These are phyloP conservation scores for Fringilla coelebs DNA, from an alignment of 2,797 vertebrate genomes.

Conservation along the genomic window DNA sequence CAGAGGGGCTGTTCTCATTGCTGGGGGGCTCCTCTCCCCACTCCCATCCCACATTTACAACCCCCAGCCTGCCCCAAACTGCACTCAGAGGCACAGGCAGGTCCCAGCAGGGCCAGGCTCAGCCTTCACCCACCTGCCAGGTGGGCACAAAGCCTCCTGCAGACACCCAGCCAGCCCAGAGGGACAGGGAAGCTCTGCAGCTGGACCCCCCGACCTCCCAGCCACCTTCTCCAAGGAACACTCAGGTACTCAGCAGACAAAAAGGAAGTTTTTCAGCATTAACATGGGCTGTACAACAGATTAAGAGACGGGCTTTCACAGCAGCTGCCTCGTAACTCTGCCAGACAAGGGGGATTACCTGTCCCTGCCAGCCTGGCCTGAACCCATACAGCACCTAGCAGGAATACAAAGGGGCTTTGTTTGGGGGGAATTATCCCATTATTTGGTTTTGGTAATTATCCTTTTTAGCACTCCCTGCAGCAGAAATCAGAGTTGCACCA, in stretches of 20 bases:
- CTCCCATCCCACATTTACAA: rapidly evolving
- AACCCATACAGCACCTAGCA: not conserved
- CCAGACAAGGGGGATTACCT: not conserved
- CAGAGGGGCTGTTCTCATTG: not conserved
- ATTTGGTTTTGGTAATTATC: not conserved
- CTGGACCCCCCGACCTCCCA: not conserved
- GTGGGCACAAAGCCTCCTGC: not conserved
- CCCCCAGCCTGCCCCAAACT: not conserved
- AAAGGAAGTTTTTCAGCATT: not conserved
- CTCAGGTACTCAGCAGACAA: not conserved
- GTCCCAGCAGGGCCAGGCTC: not conserved
- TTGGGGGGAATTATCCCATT: too few species aligned
- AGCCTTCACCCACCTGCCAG: not conserved
- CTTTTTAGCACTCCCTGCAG: not conserved
- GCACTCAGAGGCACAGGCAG: not conserved
- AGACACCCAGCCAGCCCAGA: not conserved
- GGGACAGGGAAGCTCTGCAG: rapidly evolving
- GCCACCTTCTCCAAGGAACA: not conserved
- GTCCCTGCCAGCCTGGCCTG: not conserved
- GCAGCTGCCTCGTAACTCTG: not conserved
- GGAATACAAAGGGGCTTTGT: not conserved
- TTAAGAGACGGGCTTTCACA: not conserved
- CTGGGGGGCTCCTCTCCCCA: not conserved
- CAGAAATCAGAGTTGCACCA: not conserved
- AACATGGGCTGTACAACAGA: not conserved